Evolutionary conservation across 2,888 invertebrate species (phyloP), one percentile per base, ranked within the genome.

Genomic region (Dione vanillae): DNA sequence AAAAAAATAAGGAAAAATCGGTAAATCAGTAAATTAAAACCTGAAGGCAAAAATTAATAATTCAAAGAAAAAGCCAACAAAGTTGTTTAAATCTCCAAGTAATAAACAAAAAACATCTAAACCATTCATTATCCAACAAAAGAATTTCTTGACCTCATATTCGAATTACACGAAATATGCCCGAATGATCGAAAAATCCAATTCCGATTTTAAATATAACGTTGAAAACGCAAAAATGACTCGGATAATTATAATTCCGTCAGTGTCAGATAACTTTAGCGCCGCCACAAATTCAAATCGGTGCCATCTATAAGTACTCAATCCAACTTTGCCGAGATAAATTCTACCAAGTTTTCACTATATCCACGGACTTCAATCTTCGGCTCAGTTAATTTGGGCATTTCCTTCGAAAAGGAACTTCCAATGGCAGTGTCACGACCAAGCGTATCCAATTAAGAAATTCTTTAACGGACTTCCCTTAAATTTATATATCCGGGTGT

Each of bases 251-350:
- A 74, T 74, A 71, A 76, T 73, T 76, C 76, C 70, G 70, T 58
- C 69, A 70, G 64, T 72, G 77, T 74, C 76, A 74, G 76, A 71
- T 74, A 77, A 76, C 65, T 75, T 76, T 71, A 74, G 72, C 76
- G 75, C 66, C 35, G 59, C 73, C 72, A 73, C 75, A 75, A 75
- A 75, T 77, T 77, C 73, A 75, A 77, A 76, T 77, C 73, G 74
- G 47, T 61, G 71, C 74, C 69, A 77, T 77, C 77, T 67, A 72
- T 76, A 70, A 75, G 71, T 69, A 69, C 67, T 67, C 75, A 71
- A 82, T 82, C 78, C 80, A 82, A 82, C 77, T 82, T 81, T 77
- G 67, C 71, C 67, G 69, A 81, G 80, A 82, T 82, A 82, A 83
- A 82, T 80, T 81, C 76, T 37, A 71, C 71, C 73, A 78, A 82